A percentile compares a stretch with the other conserved stretches of the same genome.
These are phyloP conservation scores for Mormyrus lacerda DNA, from an alignment of 2,113 vertebrate genomes.

Conservation along the genomic window DNA sequence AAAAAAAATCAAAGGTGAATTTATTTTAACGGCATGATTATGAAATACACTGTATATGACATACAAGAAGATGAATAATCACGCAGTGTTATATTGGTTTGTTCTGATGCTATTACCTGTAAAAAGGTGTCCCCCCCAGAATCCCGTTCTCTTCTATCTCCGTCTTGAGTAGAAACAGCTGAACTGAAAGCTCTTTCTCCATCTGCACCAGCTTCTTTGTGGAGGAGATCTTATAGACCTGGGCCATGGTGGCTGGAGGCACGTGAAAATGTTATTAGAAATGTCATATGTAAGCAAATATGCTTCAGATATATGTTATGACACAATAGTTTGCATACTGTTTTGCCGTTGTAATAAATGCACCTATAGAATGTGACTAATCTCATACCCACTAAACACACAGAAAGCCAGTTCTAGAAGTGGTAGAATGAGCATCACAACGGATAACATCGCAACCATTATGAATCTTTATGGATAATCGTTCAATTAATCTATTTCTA, in stretches of 20 bases:
- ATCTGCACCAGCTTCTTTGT: constrained; percentile 55
- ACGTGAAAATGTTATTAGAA: neutral
- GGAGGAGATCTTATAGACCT: constrained; percentile 52
- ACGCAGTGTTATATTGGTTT: neutral
- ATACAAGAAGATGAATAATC: neutral
- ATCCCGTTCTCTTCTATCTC: constrained; percentile 50
- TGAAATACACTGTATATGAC: neutral
- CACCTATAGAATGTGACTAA: neutral
- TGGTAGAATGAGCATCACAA: neutral
- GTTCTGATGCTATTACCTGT: constrained; percentile 41
- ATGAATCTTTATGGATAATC: neutral
- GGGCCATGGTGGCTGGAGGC: constrained; percentile 41
- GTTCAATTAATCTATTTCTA: neutral
- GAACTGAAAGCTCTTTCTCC: constrained; percentile 57
- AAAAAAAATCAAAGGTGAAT: constrained; percentile 24
- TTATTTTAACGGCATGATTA: neutral
- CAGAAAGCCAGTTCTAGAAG: neutral
- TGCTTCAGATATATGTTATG: neutral
- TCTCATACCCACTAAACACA: neutral
- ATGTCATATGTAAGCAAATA: neutral
- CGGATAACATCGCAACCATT: neutral
- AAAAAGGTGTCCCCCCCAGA: constrained; percentile 24
- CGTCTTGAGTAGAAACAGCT: constrained; percentile 51
- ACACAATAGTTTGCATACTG: neutral
- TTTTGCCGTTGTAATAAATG: neutral